Conservation (phyloP, 2,113 vertebrate genomes). For the Tringa solitaria region DNA sequence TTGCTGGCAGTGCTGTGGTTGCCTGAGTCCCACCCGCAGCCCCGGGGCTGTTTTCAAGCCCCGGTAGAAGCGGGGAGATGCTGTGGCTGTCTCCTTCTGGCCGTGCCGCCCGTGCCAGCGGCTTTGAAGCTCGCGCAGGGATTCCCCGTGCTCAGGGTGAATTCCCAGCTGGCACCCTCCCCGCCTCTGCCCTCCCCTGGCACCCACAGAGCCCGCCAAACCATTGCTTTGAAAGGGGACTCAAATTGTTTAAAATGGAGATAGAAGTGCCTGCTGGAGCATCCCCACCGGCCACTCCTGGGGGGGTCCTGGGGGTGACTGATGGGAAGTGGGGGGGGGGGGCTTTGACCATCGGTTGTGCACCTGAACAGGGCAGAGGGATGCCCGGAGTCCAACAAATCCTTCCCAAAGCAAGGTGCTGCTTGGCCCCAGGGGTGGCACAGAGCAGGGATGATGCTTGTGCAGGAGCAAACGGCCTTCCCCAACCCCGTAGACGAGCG, state of each 20-base stretch:
- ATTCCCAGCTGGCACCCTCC: slow-evolving; percentile 42
- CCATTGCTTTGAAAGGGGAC: not conserved
- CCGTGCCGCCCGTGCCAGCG: not conserved
- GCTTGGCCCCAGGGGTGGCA: not conserved
- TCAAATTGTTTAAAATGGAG: not conserved
- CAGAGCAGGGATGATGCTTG: not conserved
- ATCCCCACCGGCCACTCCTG: not conserved
- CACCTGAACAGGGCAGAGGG: not conserved
- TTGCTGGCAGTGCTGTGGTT: not conserved
- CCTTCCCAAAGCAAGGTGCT: not conserved
- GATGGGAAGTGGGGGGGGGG: not conserved
- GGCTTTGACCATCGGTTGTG: not conserved
- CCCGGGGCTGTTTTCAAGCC: not conserved
- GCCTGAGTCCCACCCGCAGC: not conserved
- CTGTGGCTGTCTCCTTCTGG: not conserved
- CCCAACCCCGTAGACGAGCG: fast-evolving
- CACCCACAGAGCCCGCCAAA: not conserved
- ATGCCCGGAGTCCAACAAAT: not conserved
- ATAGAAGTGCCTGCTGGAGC: not conserved
- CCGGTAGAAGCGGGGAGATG: fast-evolving
- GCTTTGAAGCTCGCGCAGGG: slow-evolving; percentile 24
- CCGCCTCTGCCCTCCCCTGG: not conserved
- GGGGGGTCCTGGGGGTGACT: not conserved
- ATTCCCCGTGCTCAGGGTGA: slow-evolving; percentile 10
- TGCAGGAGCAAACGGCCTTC: not conserved